These are phyloP conservation scores for Clarias fuscus DNA, from an alignment of 2,797 vertebrate species.

Conservation along the genomic window DNA sequence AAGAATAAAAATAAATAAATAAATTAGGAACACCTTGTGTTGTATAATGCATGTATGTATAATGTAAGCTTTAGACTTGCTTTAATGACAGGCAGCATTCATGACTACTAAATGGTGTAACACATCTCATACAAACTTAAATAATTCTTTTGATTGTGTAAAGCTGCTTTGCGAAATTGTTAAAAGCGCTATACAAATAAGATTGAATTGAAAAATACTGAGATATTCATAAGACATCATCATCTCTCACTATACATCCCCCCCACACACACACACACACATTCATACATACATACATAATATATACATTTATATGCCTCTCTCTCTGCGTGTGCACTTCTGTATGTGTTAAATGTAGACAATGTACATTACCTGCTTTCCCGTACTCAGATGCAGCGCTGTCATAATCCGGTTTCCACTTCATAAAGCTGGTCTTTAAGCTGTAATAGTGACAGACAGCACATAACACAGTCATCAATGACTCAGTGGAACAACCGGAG, in stretches of 20 bases:
- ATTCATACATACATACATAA: no score
- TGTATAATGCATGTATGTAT: background rate
- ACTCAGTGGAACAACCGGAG: background rate
- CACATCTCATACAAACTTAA: no score
- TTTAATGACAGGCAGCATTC: background rate
- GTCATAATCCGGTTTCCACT: constrained; percentile 91
- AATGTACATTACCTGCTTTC: constrained; percentile 81
- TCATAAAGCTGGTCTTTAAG: constrained; percentile 87
- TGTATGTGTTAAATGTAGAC: background rate
- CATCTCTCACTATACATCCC: background rate
- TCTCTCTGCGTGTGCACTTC: background rate
- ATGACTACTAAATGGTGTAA: no score
- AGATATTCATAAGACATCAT: background rate
- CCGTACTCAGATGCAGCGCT: constrained; percentile 86
- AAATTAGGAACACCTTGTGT: no score
- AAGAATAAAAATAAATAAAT: no score
- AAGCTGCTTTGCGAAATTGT: no score
- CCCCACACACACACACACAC: no score
- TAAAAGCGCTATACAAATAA: no score
- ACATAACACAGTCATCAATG: background rate
- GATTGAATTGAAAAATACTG: background rate
- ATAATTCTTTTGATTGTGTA: no score
- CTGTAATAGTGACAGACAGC: constrained; percentile 59
- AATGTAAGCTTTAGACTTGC: background rate
- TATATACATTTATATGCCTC: background rate